Evolutionary conservation across 2,888 invertebrate genomes (phyloP), one percentile per base, ranked within the genome.

Genomic region (Eupithecia pulchellata): DNA sequence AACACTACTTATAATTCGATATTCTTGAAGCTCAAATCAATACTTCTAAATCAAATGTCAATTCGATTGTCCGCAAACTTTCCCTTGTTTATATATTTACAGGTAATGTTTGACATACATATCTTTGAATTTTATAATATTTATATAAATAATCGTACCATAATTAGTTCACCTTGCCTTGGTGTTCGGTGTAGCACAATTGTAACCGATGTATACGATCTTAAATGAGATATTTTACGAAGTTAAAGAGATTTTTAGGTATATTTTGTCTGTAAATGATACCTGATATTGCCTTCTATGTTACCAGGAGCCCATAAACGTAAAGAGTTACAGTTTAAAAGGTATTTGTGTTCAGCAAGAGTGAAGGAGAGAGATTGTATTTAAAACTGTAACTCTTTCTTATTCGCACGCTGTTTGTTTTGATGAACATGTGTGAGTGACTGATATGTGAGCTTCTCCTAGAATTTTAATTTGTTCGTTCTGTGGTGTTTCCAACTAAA

Each of bases 181-280:
- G 90, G 93, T 93, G 94, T 93, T 93, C 90, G 90, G 81, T 84
- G 89, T 92, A 93, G 94, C 93, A 94, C 94, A 92, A 94, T 91
- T 92, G 94, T 91, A 94, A 94, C 93, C 92, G 86, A 94, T 92
- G 94, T 94, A 94, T 94, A 94, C 94, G 94, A 94, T 83, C 85
- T 89, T 87, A 87, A 88, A 90, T 90, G 86, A 73, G 64, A 92
- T 93, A 93, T 93, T 94, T 92, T 94, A 93, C 91, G 91, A 91
- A 92, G 93, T 94, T 94, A 82, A 90, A 87, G 89, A 92, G 90
- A 91, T 92, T 92, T 91, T 91, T 91, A 92, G 89, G 88, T 92
- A 87, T 94, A 93, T 93, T 89, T 89, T 91, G 88, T 91, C 90
- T 89, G 86, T 81, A 82, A 81, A 81, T 80, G 76, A 90, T 88